These are phyloP conservation scores for Parapsyche elsis DNA, from an alignment of 1,140 invertebrate genomes.

Conservation along the genomic window DNA sequence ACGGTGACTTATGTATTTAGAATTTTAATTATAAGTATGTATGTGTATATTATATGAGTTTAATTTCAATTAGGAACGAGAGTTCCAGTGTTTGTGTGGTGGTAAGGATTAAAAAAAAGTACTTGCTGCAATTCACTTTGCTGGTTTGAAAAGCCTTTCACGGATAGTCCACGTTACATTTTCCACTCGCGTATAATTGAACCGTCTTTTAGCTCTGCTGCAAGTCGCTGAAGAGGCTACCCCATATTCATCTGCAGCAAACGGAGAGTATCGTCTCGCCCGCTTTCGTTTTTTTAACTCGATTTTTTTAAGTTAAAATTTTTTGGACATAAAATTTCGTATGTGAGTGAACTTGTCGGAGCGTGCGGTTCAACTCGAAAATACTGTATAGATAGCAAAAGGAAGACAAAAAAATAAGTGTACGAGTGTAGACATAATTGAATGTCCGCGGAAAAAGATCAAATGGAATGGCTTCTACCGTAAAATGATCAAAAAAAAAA, in stretches of 20 bases:
- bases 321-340: neutral
- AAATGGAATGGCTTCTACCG: neutral
- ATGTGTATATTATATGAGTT: no score
- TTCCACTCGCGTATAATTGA: constrained; percentile 40
- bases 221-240: constrained; percentile 10
- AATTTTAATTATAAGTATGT: no score
- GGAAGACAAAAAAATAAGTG: neutral
- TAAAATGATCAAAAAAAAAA: no score
- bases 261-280: neutral
- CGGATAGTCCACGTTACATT: constrained; percentile 27
- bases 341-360: neutral
- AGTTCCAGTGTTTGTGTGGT: no score
- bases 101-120: neutral
- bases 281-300: neutral
- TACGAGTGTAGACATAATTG: neutral
- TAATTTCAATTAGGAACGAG: no score
- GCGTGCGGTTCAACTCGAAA: neutral
- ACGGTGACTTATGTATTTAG: no score
- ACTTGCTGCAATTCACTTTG: constrained; percentile 14
- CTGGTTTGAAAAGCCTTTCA: constrained; percentile 9
- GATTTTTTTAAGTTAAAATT: neutral
- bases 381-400: neutral
- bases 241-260: neutral
- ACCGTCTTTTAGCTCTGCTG: constrained; percentile 16
- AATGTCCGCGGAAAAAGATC: neutral